Conservation (phyloP, 2,888 invertebrate species). For the Camptogramma bilineatum region DNA sequence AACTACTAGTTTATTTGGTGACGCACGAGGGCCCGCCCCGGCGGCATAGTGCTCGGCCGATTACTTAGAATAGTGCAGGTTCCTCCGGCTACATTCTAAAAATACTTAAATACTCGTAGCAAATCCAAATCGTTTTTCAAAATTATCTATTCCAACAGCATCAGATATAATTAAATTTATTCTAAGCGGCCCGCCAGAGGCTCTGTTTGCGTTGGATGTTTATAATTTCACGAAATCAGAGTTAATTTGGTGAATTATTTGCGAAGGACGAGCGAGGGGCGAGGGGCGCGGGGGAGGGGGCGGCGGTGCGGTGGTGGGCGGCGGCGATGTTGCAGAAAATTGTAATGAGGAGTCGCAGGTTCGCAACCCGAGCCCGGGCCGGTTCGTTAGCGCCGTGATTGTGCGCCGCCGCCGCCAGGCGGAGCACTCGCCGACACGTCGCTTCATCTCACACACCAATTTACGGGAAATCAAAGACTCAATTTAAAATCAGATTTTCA, state of each 20-base stretch:
- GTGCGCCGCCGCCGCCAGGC: background rate
- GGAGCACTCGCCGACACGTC: background rate
- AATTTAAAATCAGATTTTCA: background rate
- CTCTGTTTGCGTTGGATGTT: constrained; percentile 22
- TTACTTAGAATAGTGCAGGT: background rate
- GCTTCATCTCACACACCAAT: background rate
- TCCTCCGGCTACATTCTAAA: background rate
- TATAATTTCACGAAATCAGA: constrained; percentile 29
- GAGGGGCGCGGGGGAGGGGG: background rate
- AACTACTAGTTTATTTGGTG: too few species aligned
- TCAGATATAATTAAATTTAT: constrained; percentile 21
- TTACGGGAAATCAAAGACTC: constrained; percentile 4
- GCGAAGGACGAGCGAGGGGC: constrained; percentile 4
- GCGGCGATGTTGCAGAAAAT: constrained; percentile 22
- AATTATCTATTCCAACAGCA: constrained; percentile 13
- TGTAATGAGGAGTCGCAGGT: constrained; percentile 20
- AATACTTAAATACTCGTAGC: too few species aligned
- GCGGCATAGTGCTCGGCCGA: too few species aligned
- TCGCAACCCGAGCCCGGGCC: constrained; percentile 1
- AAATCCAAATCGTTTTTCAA: background rate
- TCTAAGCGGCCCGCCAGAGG: constrained; percentile 2
- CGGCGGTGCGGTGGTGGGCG: background rate
- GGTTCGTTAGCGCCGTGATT: constrained; percentile 10
- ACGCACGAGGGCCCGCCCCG: too few species aligned
- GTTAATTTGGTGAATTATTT: constrained; percentile 28